These are phyloP conservation scores for Aspiorhynchus laticeps DNA, from an alignment of 2,113 vertebrate species.

Conservation along the genomic window DNA sequence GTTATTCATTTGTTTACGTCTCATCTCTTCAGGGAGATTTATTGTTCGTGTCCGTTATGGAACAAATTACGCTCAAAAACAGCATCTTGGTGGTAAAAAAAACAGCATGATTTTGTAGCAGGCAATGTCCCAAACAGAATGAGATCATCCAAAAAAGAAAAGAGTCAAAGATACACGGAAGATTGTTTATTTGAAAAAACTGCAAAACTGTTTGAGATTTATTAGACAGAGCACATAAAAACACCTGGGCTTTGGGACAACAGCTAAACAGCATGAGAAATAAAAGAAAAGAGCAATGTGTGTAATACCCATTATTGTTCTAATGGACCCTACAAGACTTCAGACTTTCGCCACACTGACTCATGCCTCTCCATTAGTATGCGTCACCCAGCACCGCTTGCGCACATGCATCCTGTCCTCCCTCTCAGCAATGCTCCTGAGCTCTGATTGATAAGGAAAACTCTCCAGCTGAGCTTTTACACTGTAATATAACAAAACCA, in stretches of 20 bases:
- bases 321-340: neutral
- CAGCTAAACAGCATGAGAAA: neutral
- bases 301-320: neutral
- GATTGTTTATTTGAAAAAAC: no score
- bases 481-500: neutral
- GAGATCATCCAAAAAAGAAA: no score
- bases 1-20: no score
- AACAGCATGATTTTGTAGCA: no score
- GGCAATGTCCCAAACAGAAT: no score
- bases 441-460: neutral
- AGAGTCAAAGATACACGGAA: no score
- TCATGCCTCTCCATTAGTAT: slow-evolving; percentile 10
- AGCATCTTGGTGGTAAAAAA: no score
- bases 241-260: neutral
- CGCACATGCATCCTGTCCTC: neutral
- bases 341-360: neutral
- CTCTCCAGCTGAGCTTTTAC: neutral
- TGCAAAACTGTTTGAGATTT: neutral
- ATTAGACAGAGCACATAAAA: neutral
- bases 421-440: neutral
- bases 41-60: no score
- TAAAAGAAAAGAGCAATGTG: neutral
- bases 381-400: neutral
- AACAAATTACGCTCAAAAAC: no score
- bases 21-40: no score